A percentile compares a stretch with the other conserved stretches of the same genome.
These are phyloP conservation scores for Noctua fimbriata DNA, from an alignment of 2,888 invertebrate species.

Conservation along the genomic window DNA sequence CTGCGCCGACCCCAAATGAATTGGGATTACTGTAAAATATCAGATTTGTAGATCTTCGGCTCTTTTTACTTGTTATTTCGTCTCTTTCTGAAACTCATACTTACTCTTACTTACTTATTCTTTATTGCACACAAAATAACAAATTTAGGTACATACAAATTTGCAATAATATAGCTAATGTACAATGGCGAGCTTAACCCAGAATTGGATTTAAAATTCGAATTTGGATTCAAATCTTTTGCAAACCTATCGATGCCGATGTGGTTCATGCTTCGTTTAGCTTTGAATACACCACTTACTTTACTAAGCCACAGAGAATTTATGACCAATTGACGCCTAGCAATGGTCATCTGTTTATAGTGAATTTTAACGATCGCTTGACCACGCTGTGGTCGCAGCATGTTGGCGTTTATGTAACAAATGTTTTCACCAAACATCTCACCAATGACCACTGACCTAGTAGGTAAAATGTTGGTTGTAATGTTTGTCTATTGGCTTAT, in stretches of 20 bases:
- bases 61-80: too few species aligned
- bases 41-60: too few species aligned
- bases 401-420: constrained; percentile 61
- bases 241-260: neutral
- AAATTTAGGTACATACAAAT: too few species aligned
- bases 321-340: constrained; percentile 61
- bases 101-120: too few species aligned
- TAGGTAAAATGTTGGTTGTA: constrained; percentile 4
- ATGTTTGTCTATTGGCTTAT: constrained; percentile 20
- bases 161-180: too few species aligned
- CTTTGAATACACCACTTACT: constrained; percentile 23
- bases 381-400: constrained; percentile 36
- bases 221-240: too few species aligned
- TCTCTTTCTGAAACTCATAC: neutral
- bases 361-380: constrained; percentile 65
- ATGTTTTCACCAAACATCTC: constrained; percentile 57
- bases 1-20: too few species aligned
- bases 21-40: too few species aligned
- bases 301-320: constrained; percentile 48
- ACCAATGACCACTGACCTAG: constrained; percentile 20
- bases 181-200: too few species aligned
- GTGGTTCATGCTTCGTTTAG: constrained; percentile 27
- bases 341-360: constrained; percentile 62
- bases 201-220: too few species aligned
- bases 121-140: too few species aligned